Evolutionary conservation across 2,797 vertebrate genomes (phyloP), one percentile per base, ranked within the genome.

Genomic region (Poecile montanus): DNA sequence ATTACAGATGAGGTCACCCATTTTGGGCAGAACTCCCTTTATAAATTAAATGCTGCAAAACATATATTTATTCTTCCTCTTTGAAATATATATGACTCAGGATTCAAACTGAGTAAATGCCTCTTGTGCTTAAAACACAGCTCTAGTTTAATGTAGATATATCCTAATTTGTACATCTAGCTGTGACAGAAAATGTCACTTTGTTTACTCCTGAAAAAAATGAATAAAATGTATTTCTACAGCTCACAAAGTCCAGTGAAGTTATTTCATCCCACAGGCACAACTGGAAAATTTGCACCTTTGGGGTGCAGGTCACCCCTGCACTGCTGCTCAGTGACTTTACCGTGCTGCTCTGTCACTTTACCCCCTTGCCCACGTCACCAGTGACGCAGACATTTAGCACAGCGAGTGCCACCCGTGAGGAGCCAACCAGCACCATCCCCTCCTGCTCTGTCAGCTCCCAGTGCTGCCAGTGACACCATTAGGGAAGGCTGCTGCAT

Each of bases 361-460:
- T 62, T 2, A 26, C 51, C 47, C 42, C 7, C 17, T 19, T 50
- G 58, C 85, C 87, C 87, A 38, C 3, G 2, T 45, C 91, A 92
- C 30, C 56, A 7, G 1, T 23, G 51, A 81, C 4, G 1, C 0
- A 16, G 80, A 66, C 36, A 42, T 27, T 53, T 0, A 48, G 58
- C 85, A 60, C 65, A 89, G 70, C 48, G 75, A 85, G 30, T 3
- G 10, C 66, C 13, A 7, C 32, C 18, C 13, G 0, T 10, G 0
- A 65, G 61, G 22, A 75, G 66, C 44, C 85, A 78, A 53, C n/a
- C 91, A 86, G 73, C 58, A 65, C 8, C 66, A 32, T 38, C 77
- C 75, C 68, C 75, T 91, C 72, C 91, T 71, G 91, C 79, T 81
- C 6, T 68, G 42, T 26, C 54, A 86, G 89, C 54, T 70, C 87